These are phyloP conservation scores for Drosophila kikkawai DNA, from an alignment of 1,140 invertebrate species.

Conservation along the genomic window DNA sequence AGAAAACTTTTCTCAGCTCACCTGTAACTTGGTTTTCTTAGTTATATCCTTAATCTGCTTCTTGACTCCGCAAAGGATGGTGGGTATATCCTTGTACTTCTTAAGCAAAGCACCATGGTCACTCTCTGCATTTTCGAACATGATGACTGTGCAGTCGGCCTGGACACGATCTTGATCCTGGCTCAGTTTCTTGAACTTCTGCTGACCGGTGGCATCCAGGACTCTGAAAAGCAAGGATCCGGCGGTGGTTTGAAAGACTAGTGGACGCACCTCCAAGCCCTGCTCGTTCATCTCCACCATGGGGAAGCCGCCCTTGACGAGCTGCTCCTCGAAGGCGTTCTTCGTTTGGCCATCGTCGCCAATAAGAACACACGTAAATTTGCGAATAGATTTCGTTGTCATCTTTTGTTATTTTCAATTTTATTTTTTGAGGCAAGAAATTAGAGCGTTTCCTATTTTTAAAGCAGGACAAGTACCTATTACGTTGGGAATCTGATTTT, in stretches of 20 bases:
- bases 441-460: no score
- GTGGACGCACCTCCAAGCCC: not conserved
- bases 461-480: no score
- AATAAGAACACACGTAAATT: not conserved
- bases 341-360: not conserved
- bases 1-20: not conserved
- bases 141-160: not conserved
- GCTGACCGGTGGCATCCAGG: not conserved
- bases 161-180: not conserved
- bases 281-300: not conserved
- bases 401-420: no score
- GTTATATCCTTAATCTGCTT: not conserved
- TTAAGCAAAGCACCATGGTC: fast-evolving
- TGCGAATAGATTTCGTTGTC: not conserved
- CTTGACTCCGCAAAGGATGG: not conserved
- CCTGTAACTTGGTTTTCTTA: not conserved
- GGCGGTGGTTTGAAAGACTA: not conserved
- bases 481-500: no score
- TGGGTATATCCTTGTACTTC: not conserved
- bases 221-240: not conserved
- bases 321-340: not conserved
- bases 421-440: no score
- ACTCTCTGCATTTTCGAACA: not conserved
- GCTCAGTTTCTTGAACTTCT: not conserved
- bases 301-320: not conserved